Percentiles rank a stretch among this genome's conserved stretches.
phyloP scores from a whole-genome alignment of 1,140 invertebrate genomes.

The Stratiolaelaps scimitus region DNA sequence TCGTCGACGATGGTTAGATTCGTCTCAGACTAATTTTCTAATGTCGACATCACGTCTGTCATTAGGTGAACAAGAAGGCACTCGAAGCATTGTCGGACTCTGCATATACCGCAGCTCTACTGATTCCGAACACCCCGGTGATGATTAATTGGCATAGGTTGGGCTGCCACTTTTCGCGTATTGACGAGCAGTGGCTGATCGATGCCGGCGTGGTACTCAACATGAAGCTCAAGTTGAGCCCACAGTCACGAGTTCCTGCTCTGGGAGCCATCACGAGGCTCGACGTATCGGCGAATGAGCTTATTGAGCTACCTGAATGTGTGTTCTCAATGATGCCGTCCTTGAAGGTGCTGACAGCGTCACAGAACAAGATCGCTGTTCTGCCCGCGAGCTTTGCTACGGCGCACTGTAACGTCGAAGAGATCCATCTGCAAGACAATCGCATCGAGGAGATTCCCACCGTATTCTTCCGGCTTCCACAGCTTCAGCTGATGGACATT shows the following conservation, averaged over 20 bases:
- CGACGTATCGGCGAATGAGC: slow-evolving; percentile 79
- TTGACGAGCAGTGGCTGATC: slow-evolving; percentile 62
- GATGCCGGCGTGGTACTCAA: slow-evolving; percentile 71
- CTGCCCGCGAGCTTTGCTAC: slow-evolving; percentile 46
- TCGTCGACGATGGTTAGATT: too few relatives aligned
- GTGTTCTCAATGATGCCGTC: slow-evolving; percentile 66
- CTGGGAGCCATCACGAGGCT: slow-evolving; percentile 80
- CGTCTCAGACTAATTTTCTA: too few relatives aligned
- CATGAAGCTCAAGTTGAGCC: slow-evolving; percentile 58
- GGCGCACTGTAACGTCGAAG: slow-evolving; percentile 51
- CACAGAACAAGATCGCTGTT: slow-evolving; percentile 70
- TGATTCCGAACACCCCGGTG: slow-evolving; percentile 50
- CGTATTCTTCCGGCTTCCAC: slow-evolving; percentile 61
- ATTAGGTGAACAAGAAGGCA: slow-evolving; percentile 71
- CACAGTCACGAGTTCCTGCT: slow-evolving; percentile 51
- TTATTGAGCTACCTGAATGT: slow-evolving; percentile 61
- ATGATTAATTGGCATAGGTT: slow-evolving; percentile 81
- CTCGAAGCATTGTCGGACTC: slow-evolving; percentile 49
- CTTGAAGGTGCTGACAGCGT: slow-evolving; percentile 61
- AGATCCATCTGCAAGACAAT: slow-evolving; percentile 75
- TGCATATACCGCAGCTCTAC: slow-evolving; percentile 27
- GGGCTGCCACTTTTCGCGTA: slow-evolving; percentile 51
- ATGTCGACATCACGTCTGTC: too few relatives aligned
- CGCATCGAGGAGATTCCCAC: slow-evolving; percentile 62
- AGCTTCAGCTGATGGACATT: slow-evolving; percentile 67